Base-by-base conservation (phyloP, 1,140 invertebrate species). In the Zaprionus camerounensis region DNA sequence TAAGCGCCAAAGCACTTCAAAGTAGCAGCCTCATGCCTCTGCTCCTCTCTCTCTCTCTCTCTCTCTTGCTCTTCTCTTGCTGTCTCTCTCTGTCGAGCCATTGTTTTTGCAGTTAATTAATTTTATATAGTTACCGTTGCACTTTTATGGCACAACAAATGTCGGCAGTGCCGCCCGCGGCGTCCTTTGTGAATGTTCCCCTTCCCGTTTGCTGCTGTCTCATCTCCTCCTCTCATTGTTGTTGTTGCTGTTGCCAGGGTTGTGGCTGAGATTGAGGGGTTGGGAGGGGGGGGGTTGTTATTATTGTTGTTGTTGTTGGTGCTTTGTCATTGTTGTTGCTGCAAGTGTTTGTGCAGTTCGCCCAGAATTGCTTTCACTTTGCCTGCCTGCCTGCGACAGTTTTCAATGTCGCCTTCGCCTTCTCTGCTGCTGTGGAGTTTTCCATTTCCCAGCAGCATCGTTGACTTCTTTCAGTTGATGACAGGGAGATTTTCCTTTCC, bases 91-190 rank as follows among this genome's bases (percentile, higher is more conserved):
- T 15, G 41, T 44, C 12, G 17, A 11, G 12, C 11, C 46, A 22
- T 51, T 51, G 46, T 70, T 75, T 70, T 63, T 76, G 80, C 75
- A 76, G 80, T 82, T 87, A 87, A 87, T 87, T 87, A 86, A 86
- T 87, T 82, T 87, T 74, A 86, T 86, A 74, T 71, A 70, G 71
- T 80, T 64, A 74, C 68, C 77, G 64, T 82, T 73, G 77, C 80
- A 86, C 71, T 87, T 82, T 82, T 77, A 82, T 86, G 82, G 76
- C 76, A 70, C 49, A 61, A 59, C 38, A 68, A 68, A 70, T 71
- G 31, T 22, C 51, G 46, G 62, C 56, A 62, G 13, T 46, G 56
- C 44, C 31, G 67, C 53, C 70, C 53, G 61, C 28, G 64, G 56
- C 58, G 49, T 70, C 71, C 70, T 58, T 71, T 66, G 41, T 64